These are phyloP conservation scores for Drosophila prostipennis DNA, from an alignment of 2,888 invertebrate genomes.

Conservation along the genomic window DNA sequence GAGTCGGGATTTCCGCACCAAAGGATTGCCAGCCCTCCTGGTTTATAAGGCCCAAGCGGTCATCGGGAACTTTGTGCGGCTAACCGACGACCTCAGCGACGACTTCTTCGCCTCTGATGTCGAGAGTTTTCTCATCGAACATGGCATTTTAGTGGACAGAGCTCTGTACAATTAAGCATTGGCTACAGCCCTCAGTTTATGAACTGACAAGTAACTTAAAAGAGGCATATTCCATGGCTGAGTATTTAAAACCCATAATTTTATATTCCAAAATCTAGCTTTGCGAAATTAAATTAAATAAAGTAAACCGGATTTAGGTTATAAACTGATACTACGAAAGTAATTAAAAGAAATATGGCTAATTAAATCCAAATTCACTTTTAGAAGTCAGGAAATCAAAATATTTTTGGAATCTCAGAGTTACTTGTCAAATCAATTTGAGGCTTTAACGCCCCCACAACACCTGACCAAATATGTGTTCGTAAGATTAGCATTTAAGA, in stretches of 20 bases:
- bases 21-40: slow-evolving; percentile 95
- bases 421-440: slow-evolving; percentile 15
- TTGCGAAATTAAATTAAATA: neutral
- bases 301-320: too few species aligned
- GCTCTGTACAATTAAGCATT: slow-evolving; percentile 75
- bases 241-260: neutral
- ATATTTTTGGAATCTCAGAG: neutral
- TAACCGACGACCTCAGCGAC: slow-evolving; percentile 94
- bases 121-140: slow-evolving; percentile 94
- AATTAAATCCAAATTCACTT: too few species aligned
- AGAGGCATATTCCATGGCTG: neutral
- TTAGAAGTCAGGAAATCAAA: too few species aligned
- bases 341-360: too few species aligned
- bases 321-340: too few species aligned
- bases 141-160: slow-evolving; percentile 91
- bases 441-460: slow-evolving; percentile 3
- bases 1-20: slow-evolving; percentile 92
- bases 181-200: neutral
- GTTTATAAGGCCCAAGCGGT: slow-evolving; percentile 95
- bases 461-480: slow-evolving; percentile 75
- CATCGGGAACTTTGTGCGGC: slow-evolving; percentile 95
- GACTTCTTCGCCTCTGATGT: slow-evolving; percentile 96
- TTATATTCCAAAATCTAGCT: neutral
- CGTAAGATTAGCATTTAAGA: slow-evolving; percentile 42
- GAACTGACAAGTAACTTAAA: slow-evolving; percentile 3